Conservation (phyloP, 2,797 vertebrate species). For the Heteromormyrus szaboi region DNA sequence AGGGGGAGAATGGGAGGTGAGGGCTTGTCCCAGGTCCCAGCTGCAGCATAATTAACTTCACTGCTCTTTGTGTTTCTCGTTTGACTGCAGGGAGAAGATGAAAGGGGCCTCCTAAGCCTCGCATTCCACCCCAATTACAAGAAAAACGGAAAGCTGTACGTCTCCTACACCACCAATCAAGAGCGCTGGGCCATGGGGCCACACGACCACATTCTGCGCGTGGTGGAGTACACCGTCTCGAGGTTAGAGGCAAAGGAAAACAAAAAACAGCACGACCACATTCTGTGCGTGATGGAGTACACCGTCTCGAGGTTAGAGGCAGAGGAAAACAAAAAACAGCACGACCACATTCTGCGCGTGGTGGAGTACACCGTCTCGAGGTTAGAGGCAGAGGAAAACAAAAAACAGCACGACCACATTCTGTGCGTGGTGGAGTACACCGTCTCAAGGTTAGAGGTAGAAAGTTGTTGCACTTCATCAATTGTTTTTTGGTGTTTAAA, state of each 20-base stretch:
- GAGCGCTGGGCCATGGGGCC: slow-evolving; percentile 97
- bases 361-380: slow-evolving; percentile 69
- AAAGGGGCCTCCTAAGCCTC: slow-evolving; percentile 98
- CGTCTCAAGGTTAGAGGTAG: slow-evolving; percentile 74
- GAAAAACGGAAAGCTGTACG: slow-evolving; percentile 99
- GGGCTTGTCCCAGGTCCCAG: slow-evolving; percentile 59
- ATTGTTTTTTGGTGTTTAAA: background rate
- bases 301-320: no score
- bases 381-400: no score
- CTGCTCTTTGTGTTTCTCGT: slow-evolving; percentile 95
- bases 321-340: no score
- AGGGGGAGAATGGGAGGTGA: slow-evolving; percentile 16
- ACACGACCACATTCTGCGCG: slow-evolving; percentile 96
- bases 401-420: slow-evolving; percentile 88
- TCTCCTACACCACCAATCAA: slow-evolving; percentile 99
- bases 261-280: no score
- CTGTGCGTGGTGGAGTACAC: slow-evolving; percentile 96
- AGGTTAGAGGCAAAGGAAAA: background rate
- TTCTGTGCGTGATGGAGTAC: no score
- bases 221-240: slow-evolving; percentile 75
- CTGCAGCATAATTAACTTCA: slow-evolving; percentile 94
- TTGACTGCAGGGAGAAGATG: slow-evolving; percentile 99
- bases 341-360: slow-evolving; percentile 66
- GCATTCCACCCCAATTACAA: slow-evolving; percentile 99
- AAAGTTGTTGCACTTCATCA: background rate